phyloP scores from a whole-genome alignment of 2,797 vertebrate species.

The Liparis tanakae region DNA sequence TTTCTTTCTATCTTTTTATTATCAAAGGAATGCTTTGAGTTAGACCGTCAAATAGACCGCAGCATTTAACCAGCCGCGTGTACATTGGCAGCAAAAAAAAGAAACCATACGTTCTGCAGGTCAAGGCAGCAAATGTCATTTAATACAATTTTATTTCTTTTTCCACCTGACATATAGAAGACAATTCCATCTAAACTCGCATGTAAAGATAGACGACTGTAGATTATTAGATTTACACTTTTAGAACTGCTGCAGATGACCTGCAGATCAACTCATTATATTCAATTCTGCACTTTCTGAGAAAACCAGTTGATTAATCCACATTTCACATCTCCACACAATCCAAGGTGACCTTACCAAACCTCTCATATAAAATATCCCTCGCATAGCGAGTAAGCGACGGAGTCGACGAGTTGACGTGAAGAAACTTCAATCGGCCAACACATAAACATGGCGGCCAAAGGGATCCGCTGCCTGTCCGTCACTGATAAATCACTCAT shows the following conservation, averaged over 20 bases:
- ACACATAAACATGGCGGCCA: constrained; percentile 37
- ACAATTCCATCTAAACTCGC: not conserved
- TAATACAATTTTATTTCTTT: constrained; percentile 6
- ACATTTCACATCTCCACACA: constrained; percentile 42
- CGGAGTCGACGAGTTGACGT: constrained; percentile 34
- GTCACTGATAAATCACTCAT: constrained; percentile 61
- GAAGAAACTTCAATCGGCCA: constrained; percentile 35
- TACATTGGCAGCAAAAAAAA: constrained; percentile 7
- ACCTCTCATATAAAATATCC: constrained; percentile 25
- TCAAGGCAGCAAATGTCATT: constrained; percentile 23
- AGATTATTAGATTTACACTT: constrained; percentile 26
- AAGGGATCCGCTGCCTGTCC: constrained; percentile 45
- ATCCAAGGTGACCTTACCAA: constrained; percentile 62
- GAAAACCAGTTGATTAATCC: constrained; percentile 56
- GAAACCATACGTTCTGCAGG: constrained; percentile 7
- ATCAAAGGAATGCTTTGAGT: not conserved
- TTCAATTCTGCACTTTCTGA: constrained; percentile 7
- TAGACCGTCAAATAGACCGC: not conserved
- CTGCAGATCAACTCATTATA: constrained; percentile 48
- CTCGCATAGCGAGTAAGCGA: constrained; percentile 30
- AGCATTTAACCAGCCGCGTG: constrained; percentile 4
- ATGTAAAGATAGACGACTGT: constrained; percentile 25
- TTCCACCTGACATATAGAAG: not conserved
- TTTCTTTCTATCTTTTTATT: not conserved
- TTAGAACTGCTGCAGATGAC: constrained; percentile 33